phyloP scores from a whole-genome alignment of 2,113 vertebrate species.

The Scophthalmus maximus region DNA sequence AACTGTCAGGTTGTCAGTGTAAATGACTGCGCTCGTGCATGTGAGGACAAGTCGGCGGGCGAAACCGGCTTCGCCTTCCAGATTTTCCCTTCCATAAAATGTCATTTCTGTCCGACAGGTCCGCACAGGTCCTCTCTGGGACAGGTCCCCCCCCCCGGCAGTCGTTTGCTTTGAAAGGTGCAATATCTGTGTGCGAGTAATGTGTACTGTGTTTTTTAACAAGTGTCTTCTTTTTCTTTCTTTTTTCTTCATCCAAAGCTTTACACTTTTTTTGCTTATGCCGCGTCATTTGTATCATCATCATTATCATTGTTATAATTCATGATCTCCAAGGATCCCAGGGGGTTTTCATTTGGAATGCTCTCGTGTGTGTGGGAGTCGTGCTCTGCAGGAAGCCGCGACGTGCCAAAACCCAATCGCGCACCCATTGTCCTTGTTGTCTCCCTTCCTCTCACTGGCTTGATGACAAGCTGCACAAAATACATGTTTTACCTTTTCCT shows the following conservation, averaged over 20 bases:
- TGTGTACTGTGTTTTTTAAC: conserved; percentile 27
- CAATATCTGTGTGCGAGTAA: conserved; percentile 53
- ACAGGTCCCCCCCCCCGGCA: background rate
- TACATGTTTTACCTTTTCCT: conserved; percentile 20
- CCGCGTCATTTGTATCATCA: conserved; percentile 30
- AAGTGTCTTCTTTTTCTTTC: conserved; percentile 10
- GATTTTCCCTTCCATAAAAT: background rate
- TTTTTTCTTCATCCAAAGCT: too few species aligned
- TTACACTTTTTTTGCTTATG: background rate
- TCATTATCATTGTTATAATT: conserved; percentile 13
- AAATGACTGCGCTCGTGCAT: background rate
- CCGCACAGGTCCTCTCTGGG: background rate
- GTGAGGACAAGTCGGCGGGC: background rate
- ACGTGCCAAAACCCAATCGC: conserved; percentile 30
- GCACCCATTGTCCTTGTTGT: conserved; percentile 4
- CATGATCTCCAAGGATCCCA: conserved; percentile 24
- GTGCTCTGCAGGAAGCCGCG: conserved; percentile 38
- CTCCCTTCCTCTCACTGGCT: conserved; percentile 1
- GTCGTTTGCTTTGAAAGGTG: conserved; percentile 43
- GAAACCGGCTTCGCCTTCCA: background rate
- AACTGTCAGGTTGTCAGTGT: too few species aligned
- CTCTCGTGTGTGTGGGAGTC: conserved; percentile 17
- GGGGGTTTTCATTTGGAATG: conserved; percentile 19
- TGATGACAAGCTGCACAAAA: conserved; percentile 25
- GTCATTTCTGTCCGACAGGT: background rate